phyloP scores from a whole-genome alignment of 2,113 vertebrate genomes.

The Phoenicopterus ruber region DNA sequence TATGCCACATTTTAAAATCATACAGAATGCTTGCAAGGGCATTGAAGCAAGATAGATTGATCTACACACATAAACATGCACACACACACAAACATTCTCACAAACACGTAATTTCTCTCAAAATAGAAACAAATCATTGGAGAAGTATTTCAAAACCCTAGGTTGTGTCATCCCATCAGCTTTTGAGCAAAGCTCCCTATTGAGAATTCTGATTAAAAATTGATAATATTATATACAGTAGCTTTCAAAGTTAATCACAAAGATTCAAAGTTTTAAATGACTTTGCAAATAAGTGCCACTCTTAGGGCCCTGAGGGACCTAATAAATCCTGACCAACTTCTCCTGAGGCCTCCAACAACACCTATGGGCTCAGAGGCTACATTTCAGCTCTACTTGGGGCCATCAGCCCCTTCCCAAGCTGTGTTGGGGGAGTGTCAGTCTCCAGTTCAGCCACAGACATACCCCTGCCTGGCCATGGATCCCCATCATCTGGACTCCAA shows the following conservation, averaged over 20 bases:
- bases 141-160: background rate
- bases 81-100: background rate
- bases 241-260: background rate
- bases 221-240: background rate
- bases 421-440: fast-evolving
- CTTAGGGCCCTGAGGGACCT: background rate
- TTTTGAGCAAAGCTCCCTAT: background rate
- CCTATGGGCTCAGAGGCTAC: background rate
- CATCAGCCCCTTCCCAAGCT: fast-evolving
- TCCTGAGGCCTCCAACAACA: background rate
- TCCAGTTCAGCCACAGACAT: background rate
- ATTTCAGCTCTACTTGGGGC: background rate
- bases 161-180: background rate
- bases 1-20: background rate
- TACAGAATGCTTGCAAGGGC: background rate
- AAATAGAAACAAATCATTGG: background rate
- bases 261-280: background rate
- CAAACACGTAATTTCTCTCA: background rate
- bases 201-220: slow-evolving; percentile 22
- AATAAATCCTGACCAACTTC: background rate
- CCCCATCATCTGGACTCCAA: background rate
- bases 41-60: background rate
- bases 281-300: background rate
- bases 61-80: background rate
- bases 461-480: background rate